Evolutionary conservation across 2,888 invertebrate species (phyloP), one percentile per base, ranked within the genome.

Genomic region (Synergus umbraculus): DNA sequence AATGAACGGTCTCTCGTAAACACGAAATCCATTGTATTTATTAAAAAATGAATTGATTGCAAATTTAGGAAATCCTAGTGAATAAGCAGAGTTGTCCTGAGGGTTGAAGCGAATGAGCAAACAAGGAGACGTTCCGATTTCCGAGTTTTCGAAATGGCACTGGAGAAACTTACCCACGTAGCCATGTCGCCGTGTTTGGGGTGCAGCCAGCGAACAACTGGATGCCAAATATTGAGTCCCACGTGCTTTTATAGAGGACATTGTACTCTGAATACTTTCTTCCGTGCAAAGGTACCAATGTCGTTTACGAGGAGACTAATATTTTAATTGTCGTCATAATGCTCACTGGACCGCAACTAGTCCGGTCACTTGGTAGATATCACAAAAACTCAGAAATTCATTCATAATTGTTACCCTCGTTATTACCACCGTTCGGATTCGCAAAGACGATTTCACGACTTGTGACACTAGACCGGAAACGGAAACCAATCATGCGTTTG

Each of bases 251-350:
- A 91, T 91, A 91, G 83, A 87, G 86, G 82, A 78, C 83, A 82
- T 78, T 82, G 79, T 81, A 82, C 79, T 67, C 79, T 54, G 81
- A 79, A 22, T 79, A 86, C 87, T 89, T 87, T 88, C 86, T 86
- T 88, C 83, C 85, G 90, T 88, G 81, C 88, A 88, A 86, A 89
- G 89, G 80, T 86, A 89, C 88, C 87, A 84, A 79, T 85, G 86
- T 89, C 89, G 89, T 90, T 90, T 88, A 90, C 86, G 87, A 88
- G 85, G 63, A n/a, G 81, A 83, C 86, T 85, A 86, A 88, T 88
- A 84, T 90, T 90, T 90, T 91, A 91, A 91, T 91, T 86, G 86
- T 86, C 83, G 88, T 86, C 87, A 82, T 91, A 90, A 91, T 89
- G 86, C 77, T 76, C 88, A 85, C 15, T 85, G 85, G 82, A 90